Percentiles rank a stretch among this genome's conserved stretches.
phyloP scores from a whole-genome alignment of 2,888 invertebrate species.

The Andrena dorsata region DNA sequence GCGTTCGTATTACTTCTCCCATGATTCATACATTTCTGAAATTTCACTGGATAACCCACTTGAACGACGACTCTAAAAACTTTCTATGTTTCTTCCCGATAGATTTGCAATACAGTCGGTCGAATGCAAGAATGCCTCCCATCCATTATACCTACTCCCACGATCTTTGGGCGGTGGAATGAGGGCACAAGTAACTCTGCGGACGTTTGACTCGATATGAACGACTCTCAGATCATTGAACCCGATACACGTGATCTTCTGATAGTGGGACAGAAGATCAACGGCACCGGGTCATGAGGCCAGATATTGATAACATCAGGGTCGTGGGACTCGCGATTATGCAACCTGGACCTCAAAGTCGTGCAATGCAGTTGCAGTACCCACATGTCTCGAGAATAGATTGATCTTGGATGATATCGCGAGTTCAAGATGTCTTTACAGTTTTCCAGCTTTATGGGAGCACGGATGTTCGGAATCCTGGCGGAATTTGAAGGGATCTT shows the following conservation, averaged over 20 bases:
- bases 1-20: not conserved
- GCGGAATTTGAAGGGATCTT: too few species aligned
- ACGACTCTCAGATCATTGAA: slow-evolving; percentile 1
- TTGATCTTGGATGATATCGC: not conserved
- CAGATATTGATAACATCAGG: slow-evolving; percentile 7
- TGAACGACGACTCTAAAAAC: not conserved
- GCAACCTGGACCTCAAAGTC: not conserved
- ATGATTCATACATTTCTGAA: not conserved
- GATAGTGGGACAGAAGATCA: not conserved
- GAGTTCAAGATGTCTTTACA: too few species aligned
- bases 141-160: not conserved
- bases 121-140: not conserved
- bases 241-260: not conserved
- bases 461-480: too few species aligned
- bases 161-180: not conserved
- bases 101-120: not conserved
- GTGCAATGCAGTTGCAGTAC: not conserved
- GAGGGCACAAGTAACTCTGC: not conserved
- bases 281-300: not conserved
- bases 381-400: not conserved
- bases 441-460: too few species aligned
- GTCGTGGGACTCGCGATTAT: not conserved
- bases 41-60: too few species aligned
- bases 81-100: not conserved
- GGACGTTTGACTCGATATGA: not conserved